Evolutionary conservation across 1,140 invertebrate genomes (phyloP).

Genomic region (Eurosta solidaginis): DNA sequence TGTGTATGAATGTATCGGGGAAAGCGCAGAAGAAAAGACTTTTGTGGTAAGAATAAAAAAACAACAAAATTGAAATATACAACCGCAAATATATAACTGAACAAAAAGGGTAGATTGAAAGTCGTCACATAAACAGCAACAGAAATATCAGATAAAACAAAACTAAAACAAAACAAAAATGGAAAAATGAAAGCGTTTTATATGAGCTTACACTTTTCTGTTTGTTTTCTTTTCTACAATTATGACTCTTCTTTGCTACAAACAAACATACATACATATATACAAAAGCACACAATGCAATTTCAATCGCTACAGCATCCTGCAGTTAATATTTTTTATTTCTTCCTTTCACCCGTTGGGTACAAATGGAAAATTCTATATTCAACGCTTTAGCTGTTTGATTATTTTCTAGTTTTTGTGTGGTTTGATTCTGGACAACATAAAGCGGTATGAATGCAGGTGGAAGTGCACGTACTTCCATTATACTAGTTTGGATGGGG

Average conservation of each 20-base stretch:
- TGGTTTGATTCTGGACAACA: constrained; percentile 4
- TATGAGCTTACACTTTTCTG: not conserved
- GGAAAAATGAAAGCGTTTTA: constrained; percentile 37
- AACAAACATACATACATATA: not conserved
- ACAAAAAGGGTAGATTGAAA: constrained; percentile 33
- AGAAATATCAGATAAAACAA: constrained; percentile 29
- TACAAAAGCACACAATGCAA: not conserved
- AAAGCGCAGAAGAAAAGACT: not conserved
- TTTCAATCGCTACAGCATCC: not conserved
- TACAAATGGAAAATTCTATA: not conserved
- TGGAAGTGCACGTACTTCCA: not conserved
- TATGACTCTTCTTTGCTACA: not conserved
- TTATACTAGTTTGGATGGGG: too few species aligned
- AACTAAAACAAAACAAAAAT: constrained; percentile 40
- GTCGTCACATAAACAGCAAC: constrained; percentile 31
- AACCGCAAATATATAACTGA: constrained; percentile 34
- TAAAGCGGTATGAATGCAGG: not conserved
- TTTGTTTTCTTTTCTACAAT: not conserved
- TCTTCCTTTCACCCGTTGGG: not conserved
- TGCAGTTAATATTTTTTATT: not conserved
- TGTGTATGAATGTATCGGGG: not conserved
- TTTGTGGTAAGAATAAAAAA: constrained; percentile 18
- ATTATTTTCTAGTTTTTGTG: not conserved
- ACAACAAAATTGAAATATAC: constrained; percentile 36
- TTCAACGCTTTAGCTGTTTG: not conserved